Base-by-base conservation (phyloP, 2,113 vertebrate species). In the Seriola dumerili region DNA sequence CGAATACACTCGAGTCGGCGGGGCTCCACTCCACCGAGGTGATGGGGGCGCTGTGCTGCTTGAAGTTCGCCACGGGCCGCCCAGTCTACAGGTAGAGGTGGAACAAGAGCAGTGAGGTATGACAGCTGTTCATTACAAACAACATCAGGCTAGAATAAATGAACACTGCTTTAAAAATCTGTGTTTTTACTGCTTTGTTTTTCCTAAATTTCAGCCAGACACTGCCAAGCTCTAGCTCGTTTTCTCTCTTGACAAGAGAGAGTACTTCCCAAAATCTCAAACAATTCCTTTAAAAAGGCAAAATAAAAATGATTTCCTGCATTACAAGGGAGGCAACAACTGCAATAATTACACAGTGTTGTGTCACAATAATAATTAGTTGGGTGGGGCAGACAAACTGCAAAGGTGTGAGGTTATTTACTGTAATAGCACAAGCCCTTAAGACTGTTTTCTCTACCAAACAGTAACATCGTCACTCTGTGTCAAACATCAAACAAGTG, bases 1-100 rank as follows among this genome's bases (percentile, higher is more conserved):
- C 97, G 0, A 98, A 97, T 36, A 98, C 97, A 1, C 97, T 96
- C 0, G 96, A 95, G 89, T 98, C 97, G 19, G 83, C 72, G 0
- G 97, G 97, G 91, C 94, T 97, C 97, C 97, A 98, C 92, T 98
- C 96, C 0, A 98, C 96, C 0, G 97, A 98, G 0, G 97, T 97
- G 88, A 98, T 83, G 0, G 97, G 97, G 0, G 96, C 97, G 5
- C 95, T 90, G 72, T 98, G 97, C 92, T 97, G 97, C 89, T 98
- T 98, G 93, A 98, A 98, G 84, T 93, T 97, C 6, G 97, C 97
- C 85, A 97, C 95, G 0, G 96, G 95, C 5, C 66, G 89, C 4
- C 97, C 96, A 0, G 93, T 93, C 97, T 98, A 62, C 67, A 75
- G 55, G 29, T n/a, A 61, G 17, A 67, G 21, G 23, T n/a, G 9